phyloP scores from a whole-genome alignment of 1,140 invertebrate species.

The Idris sp. region DNA sequence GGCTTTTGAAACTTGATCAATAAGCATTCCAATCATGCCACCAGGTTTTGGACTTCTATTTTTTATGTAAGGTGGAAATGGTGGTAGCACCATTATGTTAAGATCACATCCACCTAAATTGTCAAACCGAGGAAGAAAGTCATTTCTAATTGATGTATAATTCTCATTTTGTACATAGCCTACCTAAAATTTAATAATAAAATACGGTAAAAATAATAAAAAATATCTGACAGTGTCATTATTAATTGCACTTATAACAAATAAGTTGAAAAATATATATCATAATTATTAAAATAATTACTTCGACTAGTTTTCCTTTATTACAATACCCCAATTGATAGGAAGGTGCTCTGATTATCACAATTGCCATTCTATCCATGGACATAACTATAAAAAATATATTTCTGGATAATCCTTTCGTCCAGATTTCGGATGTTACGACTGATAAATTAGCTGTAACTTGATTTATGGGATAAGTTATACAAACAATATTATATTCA shows the following conservation, averaged over 20 bases:
- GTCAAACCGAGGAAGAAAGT: slow-evolving; percentile 24
- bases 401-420: slow-evolving; percentile 55
- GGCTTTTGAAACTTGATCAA: slow-evolving; percentile 25
- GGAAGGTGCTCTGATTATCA: slow-evolving; percentile 30
- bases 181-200: slow-evolving; percentile 34
- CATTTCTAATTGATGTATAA: slow-evolving; percentile 6
- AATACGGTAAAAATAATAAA: background rate
- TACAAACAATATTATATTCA: slow-evolving; percentile 42
- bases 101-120: slow-evolving; percentile 56
- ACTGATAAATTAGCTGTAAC: slow-evolving; percentile 26
- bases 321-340: slow-evolving; percentile 14
- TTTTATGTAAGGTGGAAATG: slow-evolving; percentile 45
- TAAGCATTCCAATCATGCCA: slow-evolving; percentile 47
- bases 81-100: slow-evolving; percentile 58
- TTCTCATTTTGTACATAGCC: slow-evolving; percentile 36
- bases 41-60: slow-evolving; percentile 30
- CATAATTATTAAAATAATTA: slow-evolving; percentile 2
- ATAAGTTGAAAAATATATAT: background rate
- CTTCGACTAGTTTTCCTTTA: slow-evolving; percentile 36
- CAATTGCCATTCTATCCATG: slow-evolving; percentile 12
- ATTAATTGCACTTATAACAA: no score
- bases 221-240: no score
- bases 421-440: slow-evolving; percentile 53
- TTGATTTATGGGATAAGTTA: slow-evolving; percentile 36
- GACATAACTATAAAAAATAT: slow-evolving; percentile 52